phyloP scores from a whole-genome alignment of 2,797 vertebrate species.

The Falco cherrug region DNA sequence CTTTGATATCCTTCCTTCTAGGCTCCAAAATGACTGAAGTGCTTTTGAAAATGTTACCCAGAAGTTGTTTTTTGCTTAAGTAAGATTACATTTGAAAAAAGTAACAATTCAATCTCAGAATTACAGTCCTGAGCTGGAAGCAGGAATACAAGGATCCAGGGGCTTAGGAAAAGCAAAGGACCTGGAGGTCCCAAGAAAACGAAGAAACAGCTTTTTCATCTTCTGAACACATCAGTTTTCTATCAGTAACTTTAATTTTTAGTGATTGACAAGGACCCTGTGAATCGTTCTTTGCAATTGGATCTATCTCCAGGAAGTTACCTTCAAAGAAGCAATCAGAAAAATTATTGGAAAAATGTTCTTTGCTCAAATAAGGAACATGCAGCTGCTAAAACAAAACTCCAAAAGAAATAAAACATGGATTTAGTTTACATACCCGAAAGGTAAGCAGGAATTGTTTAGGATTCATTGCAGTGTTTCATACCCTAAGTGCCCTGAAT shows the following conservation, averaged over 20 bases:
- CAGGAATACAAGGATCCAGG: background rate
- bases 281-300: background rate
- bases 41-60: background rate
- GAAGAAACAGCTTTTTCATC: background rate
- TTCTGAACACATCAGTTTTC: background rate
- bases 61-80: background rate
- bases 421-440: background rate
- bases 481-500: background rate
- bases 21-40: background rate
- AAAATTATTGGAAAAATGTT: conserved; percentile 13
- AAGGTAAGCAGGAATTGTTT: background rate
- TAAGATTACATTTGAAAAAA: background rate
- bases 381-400: background rate
- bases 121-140: background rate
- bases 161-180: background rate
- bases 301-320: background rate
- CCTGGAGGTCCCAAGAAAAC: background rate
- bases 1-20: background rate
- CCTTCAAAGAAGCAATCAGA: background rate
- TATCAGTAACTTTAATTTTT: background rate
- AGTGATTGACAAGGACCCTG: background rate
- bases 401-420: background rate
- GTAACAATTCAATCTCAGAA: background rate
- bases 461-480: background rate
- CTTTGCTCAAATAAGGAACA: background rate